phyloP scores from a whole-genome alignment of 2,797 vertebrate genomes.

The Pseudochromis fuscus region DNA sequence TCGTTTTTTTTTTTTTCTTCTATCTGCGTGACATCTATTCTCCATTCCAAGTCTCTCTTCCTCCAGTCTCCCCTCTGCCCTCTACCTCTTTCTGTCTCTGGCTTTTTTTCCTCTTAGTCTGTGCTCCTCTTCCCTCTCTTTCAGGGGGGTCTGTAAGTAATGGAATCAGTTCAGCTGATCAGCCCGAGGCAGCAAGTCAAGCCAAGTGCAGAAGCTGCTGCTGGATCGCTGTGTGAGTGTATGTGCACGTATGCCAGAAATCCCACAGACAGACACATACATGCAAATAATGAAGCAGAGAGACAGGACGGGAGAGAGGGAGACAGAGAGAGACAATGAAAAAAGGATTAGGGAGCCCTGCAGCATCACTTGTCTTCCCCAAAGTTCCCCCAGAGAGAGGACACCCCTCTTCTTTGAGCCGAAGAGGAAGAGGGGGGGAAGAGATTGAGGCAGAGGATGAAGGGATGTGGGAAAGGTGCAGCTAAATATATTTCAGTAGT shows the following conservation, averaged over 20 bases:
- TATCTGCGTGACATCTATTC: slow-evolving; percentile 48
- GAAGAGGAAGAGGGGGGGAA: slow-evolving; percentile 18
- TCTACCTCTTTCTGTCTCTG: slow-evolving; percentile 47
- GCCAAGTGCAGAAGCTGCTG: slow-evolving; percentile 75
- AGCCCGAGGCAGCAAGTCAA: slow-evolving; percentile 83
- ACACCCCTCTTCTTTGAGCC: slow-evolving; percentile 41
- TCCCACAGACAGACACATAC: slow-evolving; percentile 69
- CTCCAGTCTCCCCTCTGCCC: slow-evolving; percentile 49
- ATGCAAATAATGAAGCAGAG: slow-evolving; percentile 75
- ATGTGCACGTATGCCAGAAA: slow-evolving; percentile 54
- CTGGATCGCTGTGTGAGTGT: slow-evolving; percentile 54
- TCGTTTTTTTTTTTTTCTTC: slow-evolving; percentile 16
- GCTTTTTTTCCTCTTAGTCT: slow-evolving; percentile 42
- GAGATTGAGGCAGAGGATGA: slow-evolving; percentile 47
- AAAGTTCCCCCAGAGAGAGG: slow-evolving; percentile 60
- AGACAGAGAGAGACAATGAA: slow-evolving; percentile 37
- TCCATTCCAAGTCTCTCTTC: slow-evolving; percentile 40
- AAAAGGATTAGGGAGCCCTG: slow-evolving; percentile 72
- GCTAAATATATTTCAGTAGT: slow-evolving; percentile 59
- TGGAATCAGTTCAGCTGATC: slow-evolving; percentile 82
- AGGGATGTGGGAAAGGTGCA: slow-evolving; percentile 43
- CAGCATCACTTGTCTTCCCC: slow-evolving; percentile 75
- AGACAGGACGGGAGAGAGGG: slow-evolving; percentile 42
- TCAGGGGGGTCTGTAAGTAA: slow-evolving; percentile 79
- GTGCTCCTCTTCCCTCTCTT: slow-evolving; percentile 61